A percentile compares a stretch with the other conserved stretches of the same genome.
Conservation (phyloP, 2,888 invertebrate species). For the Tigriopus californicus region DNA sequence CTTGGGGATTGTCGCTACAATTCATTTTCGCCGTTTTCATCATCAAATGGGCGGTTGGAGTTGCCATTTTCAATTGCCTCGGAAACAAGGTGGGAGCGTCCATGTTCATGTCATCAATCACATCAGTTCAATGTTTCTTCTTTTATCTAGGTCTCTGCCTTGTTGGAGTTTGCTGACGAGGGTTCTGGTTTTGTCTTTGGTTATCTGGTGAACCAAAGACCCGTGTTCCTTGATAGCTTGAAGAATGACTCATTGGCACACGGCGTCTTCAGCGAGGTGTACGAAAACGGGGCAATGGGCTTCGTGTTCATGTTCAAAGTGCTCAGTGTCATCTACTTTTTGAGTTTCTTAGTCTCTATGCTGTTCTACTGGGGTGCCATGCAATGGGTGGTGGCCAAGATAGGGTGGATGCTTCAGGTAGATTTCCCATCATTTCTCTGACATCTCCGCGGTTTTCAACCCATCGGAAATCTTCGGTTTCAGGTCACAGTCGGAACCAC, state of each 20-base stretch:
- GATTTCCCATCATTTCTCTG: no score
- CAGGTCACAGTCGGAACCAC: conserved; percentile 53
- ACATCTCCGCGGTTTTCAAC: neutral
- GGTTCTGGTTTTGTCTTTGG: conserved; percentile 77
- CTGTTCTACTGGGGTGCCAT: conserved; percentile 72
- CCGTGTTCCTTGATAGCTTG: neutral
- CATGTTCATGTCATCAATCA: no score
- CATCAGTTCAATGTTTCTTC: neutral
- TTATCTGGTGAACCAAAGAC: conserved; percentile 19
- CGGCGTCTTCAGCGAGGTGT: neutral
- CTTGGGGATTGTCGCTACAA: conserved; percentile 61
- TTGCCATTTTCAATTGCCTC: conserved; percentile 45
- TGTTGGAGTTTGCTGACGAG: conserved; percentile 53
- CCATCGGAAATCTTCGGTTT: neutral
- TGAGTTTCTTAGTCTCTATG: conserved; percentile 73
- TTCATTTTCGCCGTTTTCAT: conserved; percentile 64
- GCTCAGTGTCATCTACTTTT: conserved; percentile 77
- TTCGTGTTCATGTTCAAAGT: conserved; percentile 34
- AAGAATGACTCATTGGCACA: neutral
- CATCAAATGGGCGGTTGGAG: conserved; percentile 62
- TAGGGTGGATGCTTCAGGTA: conserved; percentile 55
- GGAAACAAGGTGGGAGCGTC: conserved; percentile 41
- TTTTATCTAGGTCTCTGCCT: conserved; percentile 28
- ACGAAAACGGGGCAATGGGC: neutral
- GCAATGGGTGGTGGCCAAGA: conserved; percentile 59